Evolutionary conservation across 2,888 invertebrate genomes (phyloP), one percentile per base, ranked within the genome.

Genomic region (Dione vanillae): DNA sequence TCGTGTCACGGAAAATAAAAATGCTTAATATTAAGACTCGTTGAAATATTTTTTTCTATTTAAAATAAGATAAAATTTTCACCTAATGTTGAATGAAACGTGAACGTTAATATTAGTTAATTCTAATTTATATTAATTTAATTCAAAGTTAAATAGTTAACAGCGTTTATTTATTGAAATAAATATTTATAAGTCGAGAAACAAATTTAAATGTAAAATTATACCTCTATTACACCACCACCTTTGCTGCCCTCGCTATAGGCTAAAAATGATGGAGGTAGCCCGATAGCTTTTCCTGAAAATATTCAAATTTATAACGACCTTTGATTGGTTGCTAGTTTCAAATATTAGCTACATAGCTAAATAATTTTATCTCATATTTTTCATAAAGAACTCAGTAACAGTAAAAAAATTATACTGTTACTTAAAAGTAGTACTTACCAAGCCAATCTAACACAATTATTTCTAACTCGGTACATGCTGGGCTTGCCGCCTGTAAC

Each of bases 381-480:
- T 27, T 27, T 27, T 27, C 27, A 40, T 37, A 37, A 37, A 8
- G 37, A 37, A 37, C 37, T 37, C 37, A 37, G 37, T 37, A 16
- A 9, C 5, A 3, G 3, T 47, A 11, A 20, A 51, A 19, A 20
- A 51, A 20, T 51, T 20, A 20, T 52, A 52, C 20, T 19, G 5
- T 49, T 19, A 11, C 5, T 19, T 47, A 45, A 14, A 56, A 20
- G 2, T 5, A 12, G 2, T 27, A 84, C 94, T 94, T 93, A 95
- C 97, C 98, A 85, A 99, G 94, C 99, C 99, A 99, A 90, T 99
- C 99, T 77, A 98, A 91, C 79, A 99, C 97, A 76, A 99, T 97
- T 0, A 98, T 98, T 93, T 99, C 99, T 79, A 99, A 89, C 92
- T 99, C 99, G 51, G 99, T 98, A 86, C 98, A 98, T 2, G 98